Evolutionary conservation across 2,797 vertebrate species (phyloP).

Genomic region (Coendou prehensilis): DNA sequence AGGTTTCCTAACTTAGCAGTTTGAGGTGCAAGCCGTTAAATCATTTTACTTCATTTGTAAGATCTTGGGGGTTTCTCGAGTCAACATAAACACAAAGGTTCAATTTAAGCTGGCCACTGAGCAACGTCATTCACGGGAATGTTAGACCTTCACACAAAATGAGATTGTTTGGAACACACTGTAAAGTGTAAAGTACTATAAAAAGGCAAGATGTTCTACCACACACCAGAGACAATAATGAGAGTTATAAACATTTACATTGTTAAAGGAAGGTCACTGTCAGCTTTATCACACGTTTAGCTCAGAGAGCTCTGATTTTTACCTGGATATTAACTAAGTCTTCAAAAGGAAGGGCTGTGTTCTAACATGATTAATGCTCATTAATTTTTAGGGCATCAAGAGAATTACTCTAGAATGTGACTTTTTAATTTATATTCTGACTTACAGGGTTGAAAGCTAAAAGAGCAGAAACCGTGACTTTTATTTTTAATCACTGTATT

Average conservation of each 20-base stretch:
- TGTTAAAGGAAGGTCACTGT: background rate
- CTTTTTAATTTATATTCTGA: conserved; percentile 71
- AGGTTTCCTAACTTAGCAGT: conserved; percentile 39
- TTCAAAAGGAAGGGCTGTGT: background rate
- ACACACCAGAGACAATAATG: background rate
- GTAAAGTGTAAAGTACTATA: background rate
- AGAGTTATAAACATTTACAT: conserved; percentile 21
- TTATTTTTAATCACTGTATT: background rate
- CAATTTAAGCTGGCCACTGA: background rate
- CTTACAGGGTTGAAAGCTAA: conserved; percentile 37
- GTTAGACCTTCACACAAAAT: background rate
- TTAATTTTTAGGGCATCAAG: conserved; percentile 48
- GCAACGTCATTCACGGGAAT: background rate
- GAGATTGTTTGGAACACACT: background rate
- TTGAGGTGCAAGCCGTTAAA: background rate
- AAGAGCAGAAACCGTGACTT: conserved; percentile 49
- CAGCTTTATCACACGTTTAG: background rate
- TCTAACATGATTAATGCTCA: conserved; percentile 47
- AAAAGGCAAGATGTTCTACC: background rate
- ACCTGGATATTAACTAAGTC: background rate
- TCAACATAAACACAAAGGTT: background rate
- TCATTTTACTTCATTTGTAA: conserved; percentile 52
- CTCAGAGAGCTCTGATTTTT: conserved; percentile 44
- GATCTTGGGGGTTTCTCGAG: background rate
- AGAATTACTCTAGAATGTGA: conserved; percentile 57